Conservation (phyloP, 2,888 invertebrate species). For the Drosophila helvetica region DNA sequence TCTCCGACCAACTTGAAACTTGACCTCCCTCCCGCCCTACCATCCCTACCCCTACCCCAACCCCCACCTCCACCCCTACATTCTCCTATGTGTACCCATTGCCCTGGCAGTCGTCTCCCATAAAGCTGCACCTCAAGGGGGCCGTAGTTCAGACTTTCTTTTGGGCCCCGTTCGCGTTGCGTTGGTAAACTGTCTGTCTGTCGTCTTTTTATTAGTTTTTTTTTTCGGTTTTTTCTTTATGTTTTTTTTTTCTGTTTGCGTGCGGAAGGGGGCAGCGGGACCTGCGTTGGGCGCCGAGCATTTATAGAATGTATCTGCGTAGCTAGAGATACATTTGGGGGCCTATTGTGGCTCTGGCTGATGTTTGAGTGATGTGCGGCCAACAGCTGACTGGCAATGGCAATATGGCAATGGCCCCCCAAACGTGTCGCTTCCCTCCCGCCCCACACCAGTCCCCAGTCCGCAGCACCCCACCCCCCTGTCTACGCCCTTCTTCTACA, state of each 20-base stretch:
- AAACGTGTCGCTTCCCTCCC: conserved; percentile 28
- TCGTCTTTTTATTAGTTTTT: conserved; percentile 38
- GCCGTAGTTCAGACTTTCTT: conserved; percentile 46
- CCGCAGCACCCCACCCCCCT: not conserved
- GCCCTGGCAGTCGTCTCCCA: not conserved
- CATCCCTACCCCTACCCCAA: not conserved
- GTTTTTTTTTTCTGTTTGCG: conserved; percentile 14
- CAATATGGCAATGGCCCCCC: conserved; percentile 52
- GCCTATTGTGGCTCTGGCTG: conserved; percentile 12
- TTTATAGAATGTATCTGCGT: conserved; percentile 23
- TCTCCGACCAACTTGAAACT: conserved; percentile 34
- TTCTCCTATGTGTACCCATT: not conserved
- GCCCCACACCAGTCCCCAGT: too few relatives aligned
- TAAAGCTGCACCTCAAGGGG: conserved; percentile 23
- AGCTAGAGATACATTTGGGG: conserved; percentile 17
- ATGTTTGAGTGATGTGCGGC: conserved; percentile 42
- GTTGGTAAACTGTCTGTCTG: conserved; percentile 60
- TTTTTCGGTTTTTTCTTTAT: conserved; percentile 22
- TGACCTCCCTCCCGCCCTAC: conserved; percentile 31
- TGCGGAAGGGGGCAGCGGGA: not conserved
- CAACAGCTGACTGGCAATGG: conserved; percentile 62
- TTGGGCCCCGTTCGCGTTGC: conserved; percentile 46
- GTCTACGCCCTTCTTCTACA: not conserved
- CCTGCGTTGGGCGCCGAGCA: conserved; percentile 9
- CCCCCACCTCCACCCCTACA: too few relatives aligned